A percentile compares a stretch with the other conserved stretches of the same genome.
phyloP scores from a whole-genome alignment of 2,113 vertebrate genomes.

The Hemichromis elongatus region DNA sequence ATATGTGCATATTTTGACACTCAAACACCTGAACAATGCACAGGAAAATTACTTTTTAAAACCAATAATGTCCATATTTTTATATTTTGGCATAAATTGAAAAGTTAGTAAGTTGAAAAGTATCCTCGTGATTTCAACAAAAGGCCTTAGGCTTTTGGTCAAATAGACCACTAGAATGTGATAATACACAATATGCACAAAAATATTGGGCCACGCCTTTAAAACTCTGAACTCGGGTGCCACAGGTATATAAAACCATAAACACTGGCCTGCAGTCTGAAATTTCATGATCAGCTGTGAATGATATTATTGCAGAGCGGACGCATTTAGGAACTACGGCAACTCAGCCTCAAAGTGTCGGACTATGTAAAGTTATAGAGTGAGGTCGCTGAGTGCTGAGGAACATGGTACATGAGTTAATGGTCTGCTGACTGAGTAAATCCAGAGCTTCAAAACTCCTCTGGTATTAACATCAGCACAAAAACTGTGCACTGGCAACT shows the following conservation, averaged over 20 bases:
- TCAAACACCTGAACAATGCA: neutral
- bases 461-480: neutral
- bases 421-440: neutral
- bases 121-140: neutral
- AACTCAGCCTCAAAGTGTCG: neutral
- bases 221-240: neutral
- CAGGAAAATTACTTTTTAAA: fast-evolving
- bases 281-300: neutral
- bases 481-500: neutral
- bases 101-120: neutral
- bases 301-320: neutral
- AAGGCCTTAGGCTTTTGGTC: neutral
- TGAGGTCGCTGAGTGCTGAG: neutral
- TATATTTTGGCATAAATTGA: neutral
- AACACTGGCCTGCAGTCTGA: neutral
- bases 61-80: neutral
- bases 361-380: neutral
- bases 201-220: neutral
- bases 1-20: neutral
- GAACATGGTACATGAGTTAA: neutral
- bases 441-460: neutral
- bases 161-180: neutral
- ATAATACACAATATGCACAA: neutral
- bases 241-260: neutral
- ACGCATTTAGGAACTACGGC: no score